Conservation (phyloP, 2,888 invertebrate genomes). For the Sepioteuthis lessoniana region DNA sequence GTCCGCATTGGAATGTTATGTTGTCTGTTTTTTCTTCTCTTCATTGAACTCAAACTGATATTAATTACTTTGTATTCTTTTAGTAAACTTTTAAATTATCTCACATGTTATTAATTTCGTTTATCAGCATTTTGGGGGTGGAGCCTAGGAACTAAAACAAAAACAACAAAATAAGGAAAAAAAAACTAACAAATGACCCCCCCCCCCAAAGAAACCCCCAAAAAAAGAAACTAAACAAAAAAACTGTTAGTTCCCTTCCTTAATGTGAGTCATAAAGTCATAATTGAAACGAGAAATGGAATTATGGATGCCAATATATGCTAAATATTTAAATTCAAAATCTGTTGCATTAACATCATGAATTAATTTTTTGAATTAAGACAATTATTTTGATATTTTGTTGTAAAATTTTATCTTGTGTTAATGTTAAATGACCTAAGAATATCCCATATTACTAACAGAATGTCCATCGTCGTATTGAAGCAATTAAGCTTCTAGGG, state of each 20-base stretch:
- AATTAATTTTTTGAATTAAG: background rate
- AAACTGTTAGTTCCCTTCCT: background rate
- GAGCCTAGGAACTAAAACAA: too few species aligned
- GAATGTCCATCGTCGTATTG: background rate
- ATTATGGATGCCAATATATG: background rate
- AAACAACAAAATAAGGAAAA: too few species aligned
- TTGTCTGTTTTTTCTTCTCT: background rate
- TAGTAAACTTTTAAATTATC: background rate
- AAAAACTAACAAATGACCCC: too few species aligned
- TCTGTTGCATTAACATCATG: background rate
- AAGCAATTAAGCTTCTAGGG: background rate
- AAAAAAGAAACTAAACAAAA: background rate
- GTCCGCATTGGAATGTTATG: conserved; percentile 7
- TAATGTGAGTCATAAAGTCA: background rate
- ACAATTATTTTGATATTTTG: background rate
- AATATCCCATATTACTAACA: background rate
- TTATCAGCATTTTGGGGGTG: too few species aligned
- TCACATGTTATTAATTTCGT: background rate
- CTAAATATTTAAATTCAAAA: background rate
- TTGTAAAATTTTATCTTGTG: background rate
- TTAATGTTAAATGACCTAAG: background rate
- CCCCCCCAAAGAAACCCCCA: too few species aligned
- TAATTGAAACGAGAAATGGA: background rate
- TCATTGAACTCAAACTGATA: background rate
- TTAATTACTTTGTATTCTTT: background rate